A percentile compares a stretch with the other conserved stretches of the same genome.
Conservation (phyloP, 2,888 invertebrate species). For the Iphiclides podalirius region DNA sequence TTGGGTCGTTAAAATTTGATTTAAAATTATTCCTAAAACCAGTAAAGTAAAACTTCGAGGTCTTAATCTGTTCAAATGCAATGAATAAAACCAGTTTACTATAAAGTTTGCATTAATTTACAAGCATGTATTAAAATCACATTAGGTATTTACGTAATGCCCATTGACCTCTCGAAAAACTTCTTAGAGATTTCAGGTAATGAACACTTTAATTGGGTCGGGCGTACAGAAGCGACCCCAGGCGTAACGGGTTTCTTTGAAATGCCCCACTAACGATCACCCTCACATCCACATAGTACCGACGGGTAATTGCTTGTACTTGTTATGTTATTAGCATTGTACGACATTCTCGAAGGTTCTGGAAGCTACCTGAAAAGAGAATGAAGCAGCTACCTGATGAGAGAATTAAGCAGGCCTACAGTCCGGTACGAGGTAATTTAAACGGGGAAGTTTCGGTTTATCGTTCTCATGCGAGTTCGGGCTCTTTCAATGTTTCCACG, state of each 20-base stretch:
- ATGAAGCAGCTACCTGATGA: neutral
- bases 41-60: too few relatives aligned
- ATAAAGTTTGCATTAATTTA: too few relatives aligned
- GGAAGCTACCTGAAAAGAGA: constrained; percentile 1
- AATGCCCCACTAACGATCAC: constrained; percentile 15
- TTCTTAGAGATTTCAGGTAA: constrained; percentile 17
- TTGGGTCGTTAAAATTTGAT: too few relatives aligned
- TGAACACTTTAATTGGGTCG: constrained; percentile 31
- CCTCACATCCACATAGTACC: neutral
- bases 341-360: constrained; percentile 19
- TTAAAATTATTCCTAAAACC: too few relatives aligned
- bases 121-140: too few relatives aligned
- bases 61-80: too few relatives aligned
- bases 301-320: constrained; percentile 20
- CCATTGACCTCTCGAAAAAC: too few relatives aligned
- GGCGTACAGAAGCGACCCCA: constrained; percentile 25
- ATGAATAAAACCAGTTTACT: too few relatives aligned
- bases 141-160: too few relatives aligned
- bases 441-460: too few relatives aligned
- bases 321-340: constrained; percentile 27
- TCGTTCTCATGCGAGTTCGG: too few relatives aligned
- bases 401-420: constrained; percentile 7
- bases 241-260: constrained; percentile 29
- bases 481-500: too few relatives aligned
- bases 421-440: constrained; percentile 6